phyloP scores from a whole-genome alignment of 2,888 invertebrate species.

The Lycaena phlaeas region DNA sequence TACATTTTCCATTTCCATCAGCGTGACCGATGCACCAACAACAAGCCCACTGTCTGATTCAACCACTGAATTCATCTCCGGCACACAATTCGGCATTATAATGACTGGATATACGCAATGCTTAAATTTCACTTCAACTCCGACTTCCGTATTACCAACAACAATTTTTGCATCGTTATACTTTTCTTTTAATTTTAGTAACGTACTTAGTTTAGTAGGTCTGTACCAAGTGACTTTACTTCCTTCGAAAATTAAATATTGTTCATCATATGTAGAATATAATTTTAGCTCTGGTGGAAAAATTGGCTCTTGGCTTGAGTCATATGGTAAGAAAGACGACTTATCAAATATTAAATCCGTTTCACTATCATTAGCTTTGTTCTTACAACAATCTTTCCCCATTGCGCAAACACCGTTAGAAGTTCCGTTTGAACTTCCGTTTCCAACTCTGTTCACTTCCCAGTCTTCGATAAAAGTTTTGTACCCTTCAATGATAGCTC shows the following conservation, averaged over 20 bases:
- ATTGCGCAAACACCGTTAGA: constrained; percentile 55
- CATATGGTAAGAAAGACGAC: constrained; percentile 77
- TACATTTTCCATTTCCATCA: constrained; percentile 81
- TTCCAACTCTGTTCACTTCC: constrained; percentile 65
- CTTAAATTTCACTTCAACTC: constrained; percentile 89
- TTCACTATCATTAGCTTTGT: constrained; percentile 55
- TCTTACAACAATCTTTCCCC: constrained; percentile 79
- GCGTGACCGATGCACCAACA: constrained; percentile 87
- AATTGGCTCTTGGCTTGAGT: constrained; percentile 85
- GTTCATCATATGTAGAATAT: constrained; percentile 70
- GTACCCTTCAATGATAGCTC: constrained; percentile 89
- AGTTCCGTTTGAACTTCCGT: constrained; percentile 24
- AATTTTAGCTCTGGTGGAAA: constrained; percentile 87
- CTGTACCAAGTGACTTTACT: constrained; percentile 78
- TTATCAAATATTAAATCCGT: constrained; percentile 72
- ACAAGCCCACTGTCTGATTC: constrained; percentile 74
- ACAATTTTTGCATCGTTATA: constrained; percentile 82
- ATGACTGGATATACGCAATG: constrained; percentile 81
- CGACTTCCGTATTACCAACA: constrained; percentile 88
- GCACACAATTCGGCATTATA: constrained; percentile 89
- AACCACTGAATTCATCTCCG: constrained; percentile 79
- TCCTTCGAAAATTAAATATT: constrained; percentile 63
- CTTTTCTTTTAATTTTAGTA: constrained; percentile 77
- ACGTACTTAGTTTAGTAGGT: constrained; percentile 73
- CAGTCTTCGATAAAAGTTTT: constrained; percentile 83